Evolutionary conservation across 2,797 vertebrate species (phyloP), one percentile per base, ranked within the genome.

Genomic region (Leucoraja ocellata): DNA sequence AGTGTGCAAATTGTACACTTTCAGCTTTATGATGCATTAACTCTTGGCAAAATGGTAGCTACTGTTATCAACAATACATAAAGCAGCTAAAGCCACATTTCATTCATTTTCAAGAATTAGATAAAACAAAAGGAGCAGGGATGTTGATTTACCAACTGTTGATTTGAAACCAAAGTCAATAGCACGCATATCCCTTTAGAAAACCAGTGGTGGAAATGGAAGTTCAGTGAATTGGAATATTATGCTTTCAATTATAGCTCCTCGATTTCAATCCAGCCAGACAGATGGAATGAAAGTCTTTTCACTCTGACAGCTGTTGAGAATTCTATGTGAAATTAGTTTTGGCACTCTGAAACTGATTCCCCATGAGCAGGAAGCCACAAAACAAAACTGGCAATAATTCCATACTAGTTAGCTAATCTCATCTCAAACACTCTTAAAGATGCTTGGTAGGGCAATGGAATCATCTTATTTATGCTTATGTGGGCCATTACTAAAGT

Each of bases 261-360:
- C 39, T 92, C 36, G 7, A 39, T 92, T 92, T 92, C 39, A 92
- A 76, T 92, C 39, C 90, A 92, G 90, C 39, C 68, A 92, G 39
- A 76, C 90, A 92, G 90, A 76, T 73, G 65, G 90, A 76, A 91
- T 73, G 14, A 91, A 71, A 76, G 71, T 76, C 71, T 92, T 71
- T 58, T 58, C 4, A 39, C 23, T 54, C 90, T 92, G 90, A 92
- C 90, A 92, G 90, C 90, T 92, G 90, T 74, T 92, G 76, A 54
- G 71, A 88, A 76, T 92, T 92, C 68, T 76, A 92, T 74, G 71
- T 92, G 90, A 92, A 92, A 76, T 92, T 92, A 92, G 90, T 76
- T 92, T 92, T 92, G 90, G 90, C 90, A 74, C 32, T 36, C 71
- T 92, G 68, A 74, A 92, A 92, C 73, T 92, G 25, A 25, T 92